phyloP scores from a whole-genome alignment of 2,113 vertebrate genomes.

The Caloenas nicobarica region DNA sequence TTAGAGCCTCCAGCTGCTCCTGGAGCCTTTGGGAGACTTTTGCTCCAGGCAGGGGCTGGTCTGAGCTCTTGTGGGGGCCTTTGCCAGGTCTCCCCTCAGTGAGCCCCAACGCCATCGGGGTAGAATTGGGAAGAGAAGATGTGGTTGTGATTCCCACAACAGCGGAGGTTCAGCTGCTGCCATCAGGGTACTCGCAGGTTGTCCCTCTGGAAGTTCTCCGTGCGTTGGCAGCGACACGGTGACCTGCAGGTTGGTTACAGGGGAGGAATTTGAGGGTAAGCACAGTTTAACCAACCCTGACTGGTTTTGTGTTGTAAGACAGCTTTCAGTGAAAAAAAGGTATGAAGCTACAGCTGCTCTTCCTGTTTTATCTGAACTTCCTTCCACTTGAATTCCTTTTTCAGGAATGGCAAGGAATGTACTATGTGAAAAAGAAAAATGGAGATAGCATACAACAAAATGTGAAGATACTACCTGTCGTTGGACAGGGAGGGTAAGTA shows the following conservation, averaged over 20 bases:
- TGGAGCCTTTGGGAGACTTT: background rate
- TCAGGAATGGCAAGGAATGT: conserved; percentile 98
- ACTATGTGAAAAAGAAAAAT: conserved; percentile 94
- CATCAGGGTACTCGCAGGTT: background rate
- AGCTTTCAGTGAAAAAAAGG: background rate
- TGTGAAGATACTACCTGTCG: conserved; percentile 97
- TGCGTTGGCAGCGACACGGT: background rate
- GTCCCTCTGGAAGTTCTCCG: background rate
- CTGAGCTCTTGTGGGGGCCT: no score
- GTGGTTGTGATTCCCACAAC: background rate
- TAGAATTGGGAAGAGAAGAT: background rate
- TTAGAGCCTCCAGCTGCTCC: background rate
- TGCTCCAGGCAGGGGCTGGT: background rate
- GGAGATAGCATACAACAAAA: conserved; percentile 95
- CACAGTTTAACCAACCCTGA: background rate
- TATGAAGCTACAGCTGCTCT: background rate
- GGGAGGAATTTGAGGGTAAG: background rate
- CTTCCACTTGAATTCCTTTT: conserved; percentile 10
- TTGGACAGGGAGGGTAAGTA: conserved; percentile 97
- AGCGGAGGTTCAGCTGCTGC: background rate
- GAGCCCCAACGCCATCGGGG: background rate
- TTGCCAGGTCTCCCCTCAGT: background rate
- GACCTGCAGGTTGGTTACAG: background rate
- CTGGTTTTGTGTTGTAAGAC: background rate
- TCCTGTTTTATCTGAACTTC: background rate